Evolutionary conservation across 2,888 invertebrate genomes (phyloP), one percentile per base, ranked within the genome.

Genomic region (Byasa hedistus): DNA sequence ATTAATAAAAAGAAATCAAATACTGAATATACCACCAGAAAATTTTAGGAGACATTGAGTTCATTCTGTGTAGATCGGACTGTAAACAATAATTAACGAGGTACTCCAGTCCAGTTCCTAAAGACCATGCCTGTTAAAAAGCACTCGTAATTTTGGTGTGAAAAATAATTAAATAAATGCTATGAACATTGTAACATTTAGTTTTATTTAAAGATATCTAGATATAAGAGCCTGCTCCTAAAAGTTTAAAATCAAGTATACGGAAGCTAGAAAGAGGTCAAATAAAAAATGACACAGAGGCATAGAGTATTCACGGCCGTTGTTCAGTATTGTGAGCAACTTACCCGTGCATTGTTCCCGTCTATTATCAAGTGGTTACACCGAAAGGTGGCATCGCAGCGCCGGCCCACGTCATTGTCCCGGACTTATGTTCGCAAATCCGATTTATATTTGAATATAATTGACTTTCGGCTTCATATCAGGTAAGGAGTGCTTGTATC

Each of bases 361-460:
- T 36, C 64, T 57, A 67, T 67, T 67, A 67, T 67, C 52, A 52
- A 67, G 64, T 64, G 60, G 51, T 27, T 56, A 55, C 52, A 69
- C 69, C 69, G 68, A 71, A 71, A 73, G 73, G 72, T 73, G 74
- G 72, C 72, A 61, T 69, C 79, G 74, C 80, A 84, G 86, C 87
- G 87, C 87, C 84, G 81, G 80, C 79, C 85, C 82, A 82, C 80
- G 79, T 85, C 75, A 89, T 91, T 91, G 90, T 90, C 83, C 83
- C 74, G 73, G 78, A 81, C 89, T 91, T 91, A 91, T 84, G 85
- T 89, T 89, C 81, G 90, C 91, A 90, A 91, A 91, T 91, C 91
- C 88, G 91, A 90, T 91, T 91, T 90, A 87, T 89, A 91, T 91
- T 91, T 90, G 90, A 91, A 91, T 91, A 91, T 91, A 91, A 91